Evolutionary conservation across 2,797 vertebrate genomes (phyloP).

Genomic region (Podarcis lilfordi): DNA sequence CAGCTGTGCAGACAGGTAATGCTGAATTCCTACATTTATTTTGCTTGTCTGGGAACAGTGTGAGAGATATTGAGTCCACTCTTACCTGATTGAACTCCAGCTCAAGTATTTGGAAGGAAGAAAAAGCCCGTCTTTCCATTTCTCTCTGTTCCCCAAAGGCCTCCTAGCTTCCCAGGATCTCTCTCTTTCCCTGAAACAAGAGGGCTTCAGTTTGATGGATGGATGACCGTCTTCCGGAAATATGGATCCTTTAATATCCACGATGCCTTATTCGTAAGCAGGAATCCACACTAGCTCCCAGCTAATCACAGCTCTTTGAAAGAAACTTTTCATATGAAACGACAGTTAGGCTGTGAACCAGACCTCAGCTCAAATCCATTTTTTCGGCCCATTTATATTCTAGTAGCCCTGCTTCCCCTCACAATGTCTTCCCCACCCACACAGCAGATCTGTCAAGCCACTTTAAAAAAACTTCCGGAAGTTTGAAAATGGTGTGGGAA

Average conservation of each 20-base stretch:
- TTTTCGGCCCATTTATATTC: background rate
- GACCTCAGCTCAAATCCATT: background rate
- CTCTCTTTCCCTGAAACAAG: constrained; percentile 19
- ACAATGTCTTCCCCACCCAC: background rate
- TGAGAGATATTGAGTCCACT: constrained; percentile 57
- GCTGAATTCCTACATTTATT: constrained; percentile 76
- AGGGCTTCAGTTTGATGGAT: background rate
- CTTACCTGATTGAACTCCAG: constrained; percentile 52
- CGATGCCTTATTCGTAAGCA: background rate
- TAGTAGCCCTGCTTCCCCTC: background rate
- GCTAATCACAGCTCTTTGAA: background rate
- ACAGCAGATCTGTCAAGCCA: background rate
- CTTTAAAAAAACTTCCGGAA: background rate
- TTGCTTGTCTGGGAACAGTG: constrained; percentile 58
- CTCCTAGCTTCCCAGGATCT: background rate
- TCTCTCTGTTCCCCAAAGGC: constrained; percentile 14
- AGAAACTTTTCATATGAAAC: constrained; percentile 3
- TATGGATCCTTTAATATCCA: background rate
- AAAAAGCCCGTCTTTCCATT: constrained; percentile 44
- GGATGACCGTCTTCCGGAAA: background rate
- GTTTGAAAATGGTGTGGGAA: background rate
- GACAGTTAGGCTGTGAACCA: background rate
- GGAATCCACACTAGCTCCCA: constrained; percentile 20
- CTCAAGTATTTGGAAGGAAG: constrained; percentile 53
- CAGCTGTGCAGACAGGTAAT: constrained; percentile 87